A percentile compares a stretch with the other conserved stretches of the same genome.
phyloP scores from a whole-genome alignment of 30 jellyfish, hydroid and myxozoan species.

The Morbakka virulenta region DNA sequence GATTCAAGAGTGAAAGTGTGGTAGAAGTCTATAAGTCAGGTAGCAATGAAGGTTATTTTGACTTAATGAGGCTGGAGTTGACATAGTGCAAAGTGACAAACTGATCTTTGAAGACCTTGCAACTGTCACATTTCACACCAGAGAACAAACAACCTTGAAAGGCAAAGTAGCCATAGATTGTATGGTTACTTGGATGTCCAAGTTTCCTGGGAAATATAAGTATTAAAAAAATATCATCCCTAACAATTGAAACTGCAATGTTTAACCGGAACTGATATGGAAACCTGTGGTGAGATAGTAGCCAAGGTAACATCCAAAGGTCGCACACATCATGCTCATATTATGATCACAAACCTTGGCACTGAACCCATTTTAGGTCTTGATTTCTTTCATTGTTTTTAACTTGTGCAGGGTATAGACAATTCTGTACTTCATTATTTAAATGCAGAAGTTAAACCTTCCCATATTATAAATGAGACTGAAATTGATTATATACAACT shows the following conservation, averaged over 20 bases:
- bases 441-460: constrained; percentile 12
- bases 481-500: constrained; percentile 3
- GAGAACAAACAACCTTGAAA: background rate
- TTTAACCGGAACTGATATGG: constrained; percentile 20
- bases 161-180: constrained; percentile 35
- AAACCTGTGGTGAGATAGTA: background rate
- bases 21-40: too few relatives aligned
- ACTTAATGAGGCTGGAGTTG: too few relatives aligned
- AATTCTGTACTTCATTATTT: constrained; percentile 4
- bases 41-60: too few relatives aligned
- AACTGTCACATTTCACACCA: constrained; percentile 9
- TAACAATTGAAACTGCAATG: constrained; percentile 6
- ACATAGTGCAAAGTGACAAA: too few relatives aligned
- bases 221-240: background rate
- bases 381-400: constrained; percentile 8
- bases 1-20: too few relatives aligned
- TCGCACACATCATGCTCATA: background rate
- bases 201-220: background rate
- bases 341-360: constrained; percentile 18
- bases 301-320: constrained; percentile 11
- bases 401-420: constrained; percentile 7
- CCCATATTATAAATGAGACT: constrained; percentile 25
- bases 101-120: constrained; percentile 20
- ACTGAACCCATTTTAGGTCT: constrained; percentile 31
- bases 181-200: constrained; percentile 36